Percentiles rank a stretch among this genome's conserved stretches.
These are phyloP conservation scores for Macaca mulatta DNA, from an alignment of 2,113 vertebrate species.

Conservation along the genomic window DNA sequence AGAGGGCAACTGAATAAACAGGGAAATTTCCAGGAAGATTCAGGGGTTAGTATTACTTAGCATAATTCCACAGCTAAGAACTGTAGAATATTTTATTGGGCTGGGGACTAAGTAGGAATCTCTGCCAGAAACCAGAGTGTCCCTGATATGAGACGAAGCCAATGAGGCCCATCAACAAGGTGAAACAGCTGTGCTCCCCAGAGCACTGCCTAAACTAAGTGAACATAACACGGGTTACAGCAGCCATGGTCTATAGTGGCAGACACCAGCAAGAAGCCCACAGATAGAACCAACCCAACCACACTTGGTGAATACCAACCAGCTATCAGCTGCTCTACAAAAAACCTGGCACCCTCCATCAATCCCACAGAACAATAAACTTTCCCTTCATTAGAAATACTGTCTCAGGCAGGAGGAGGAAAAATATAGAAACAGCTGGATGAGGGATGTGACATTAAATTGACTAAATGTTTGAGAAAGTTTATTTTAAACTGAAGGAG, in stretches of 20 bases:
- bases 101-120: background rate
- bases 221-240: background rate
- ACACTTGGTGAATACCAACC: background rate
- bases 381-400: background rate
- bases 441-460: background rate
- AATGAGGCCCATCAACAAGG: background rate
- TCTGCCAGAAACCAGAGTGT: background rate
- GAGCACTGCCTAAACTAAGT: background rate
- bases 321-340: background rate
- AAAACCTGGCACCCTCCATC: background rate
- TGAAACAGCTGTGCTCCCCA: background rate
- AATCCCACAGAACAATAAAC: background rate
- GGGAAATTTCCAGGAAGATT: background rate
- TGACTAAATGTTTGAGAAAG: background rate
- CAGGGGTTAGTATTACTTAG: background rate
- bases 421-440: background rate
- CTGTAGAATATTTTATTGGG: background rate
- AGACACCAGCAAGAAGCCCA: background rate
- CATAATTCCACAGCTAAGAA: background rate
- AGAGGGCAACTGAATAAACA: background rate
- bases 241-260: background rate
- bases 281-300: background rate
- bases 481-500: background rate
- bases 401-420: background rate
- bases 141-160: background rate